These are phyloP conservation scores for Vidua macroura DNA, from an alignment of 2,113 vertebrate genomes.

Conservation along the genomic window DNA sequence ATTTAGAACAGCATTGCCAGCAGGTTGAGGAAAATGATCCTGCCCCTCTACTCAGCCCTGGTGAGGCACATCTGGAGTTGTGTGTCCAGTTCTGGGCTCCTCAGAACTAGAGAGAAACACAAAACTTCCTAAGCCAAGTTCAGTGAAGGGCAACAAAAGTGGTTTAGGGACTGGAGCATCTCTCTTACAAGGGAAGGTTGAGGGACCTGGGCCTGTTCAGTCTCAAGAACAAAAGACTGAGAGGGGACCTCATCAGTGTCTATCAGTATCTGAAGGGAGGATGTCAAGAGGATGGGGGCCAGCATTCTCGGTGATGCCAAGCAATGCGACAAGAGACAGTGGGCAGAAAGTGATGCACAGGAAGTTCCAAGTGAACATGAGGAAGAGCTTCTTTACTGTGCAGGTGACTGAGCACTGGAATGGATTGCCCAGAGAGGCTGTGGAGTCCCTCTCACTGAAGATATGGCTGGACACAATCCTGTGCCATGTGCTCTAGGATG, in stretches of 20 bases:
- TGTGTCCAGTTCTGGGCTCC: background rate
- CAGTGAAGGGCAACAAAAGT: background rate
- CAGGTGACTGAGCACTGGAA: rapidly evolving
- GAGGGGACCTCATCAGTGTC: rapidly evolving
- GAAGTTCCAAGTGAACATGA: background rate
- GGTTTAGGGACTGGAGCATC: background rate
- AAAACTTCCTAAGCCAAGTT: too few relatives aligned
- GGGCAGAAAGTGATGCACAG: background rate
- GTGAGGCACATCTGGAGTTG: background rate
- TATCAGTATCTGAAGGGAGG: background rate
- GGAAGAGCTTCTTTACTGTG: background rate
- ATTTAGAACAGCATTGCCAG: background rate
- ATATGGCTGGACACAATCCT: background rate
- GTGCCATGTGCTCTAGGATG: background rate
- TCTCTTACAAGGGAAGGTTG: background rate
- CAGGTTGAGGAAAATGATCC: rapidly evolving
- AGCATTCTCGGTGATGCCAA: rapidly evolving
- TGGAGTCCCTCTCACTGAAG: background rate
- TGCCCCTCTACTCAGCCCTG: background rate
- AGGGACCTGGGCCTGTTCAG: background rate
- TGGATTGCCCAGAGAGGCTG: background rate
- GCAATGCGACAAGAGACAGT: background rate
- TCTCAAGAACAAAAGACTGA: background rate
- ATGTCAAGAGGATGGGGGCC: background rate
- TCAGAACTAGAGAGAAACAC: background rate